Evolutionary conservation across 2,888 invertebrate genomes (phyloP).

Genomic region (Nasonovia ribisnigri): DNA sequence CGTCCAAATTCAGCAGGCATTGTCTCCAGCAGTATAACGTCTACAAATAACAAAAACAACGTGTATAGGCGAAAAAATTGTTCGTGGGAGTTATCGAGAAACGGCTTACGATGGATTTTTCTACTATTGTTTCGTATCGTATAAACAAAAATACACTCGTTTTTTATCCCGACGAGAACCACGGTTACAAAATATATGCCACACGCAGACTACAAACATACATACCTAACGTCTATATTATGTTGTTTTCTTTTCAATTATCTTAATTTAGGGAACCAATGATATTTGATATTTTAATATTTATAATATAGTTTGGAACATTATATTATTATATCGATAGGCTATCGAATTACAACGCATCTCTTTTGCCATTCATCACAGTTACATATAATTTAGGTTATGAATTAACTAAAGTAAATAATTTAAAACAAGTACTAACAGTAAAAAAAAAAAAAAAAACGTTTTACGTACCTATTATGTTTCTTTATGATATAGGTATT

Average conservation of each 20-base stretch:
- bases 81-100: slow-evolving; percentile 61
- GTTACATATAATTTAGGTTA: neutral
- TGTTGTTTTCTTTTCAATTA: neutral
- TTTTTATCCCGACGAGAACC: slow-evolving; percentile 25
- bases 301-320: neutral
- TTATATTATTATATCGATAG: neutral
- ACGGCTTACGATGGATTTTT: slow-evolving; percentile 63
- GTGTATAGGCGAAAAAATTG: slow-evolving; percentile 53
- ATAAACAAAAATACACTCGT: slow-evolving; percentile 51
- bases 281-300: slow-evolving; percentile 35
- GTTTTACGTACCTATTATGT: too few species aligned
- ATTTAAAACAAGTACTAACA: neutral
- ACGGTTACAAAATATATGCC: slow-evolving; percentile 61
- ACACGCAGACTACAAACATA: slow-evolving; percentile 50
- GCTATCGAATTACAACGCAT: slow-evolving; percentile 12
- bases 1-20: slow-evolving; percentile 45
- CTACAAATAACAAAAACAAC: slow-evolving; percentile 59
- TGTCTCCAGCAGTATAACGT: slow-evolving; percentile 30
- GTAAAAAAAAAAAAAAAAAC: neutral
- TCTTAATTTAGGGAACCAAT: slow-evolving; percentile 17
- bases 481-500: too few species aligned
- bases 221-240: neutral
- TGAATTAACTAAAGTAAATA: neutral
- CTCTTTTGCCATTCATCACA: neutral
- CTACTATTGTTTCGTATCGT: slow-evolving; percentile 59